These are phyloP conservation scores for Willowsia nigromaculata DNA, from an alignment of 2,888 invertebrate species.

Conservation along the genomic window DNA sequence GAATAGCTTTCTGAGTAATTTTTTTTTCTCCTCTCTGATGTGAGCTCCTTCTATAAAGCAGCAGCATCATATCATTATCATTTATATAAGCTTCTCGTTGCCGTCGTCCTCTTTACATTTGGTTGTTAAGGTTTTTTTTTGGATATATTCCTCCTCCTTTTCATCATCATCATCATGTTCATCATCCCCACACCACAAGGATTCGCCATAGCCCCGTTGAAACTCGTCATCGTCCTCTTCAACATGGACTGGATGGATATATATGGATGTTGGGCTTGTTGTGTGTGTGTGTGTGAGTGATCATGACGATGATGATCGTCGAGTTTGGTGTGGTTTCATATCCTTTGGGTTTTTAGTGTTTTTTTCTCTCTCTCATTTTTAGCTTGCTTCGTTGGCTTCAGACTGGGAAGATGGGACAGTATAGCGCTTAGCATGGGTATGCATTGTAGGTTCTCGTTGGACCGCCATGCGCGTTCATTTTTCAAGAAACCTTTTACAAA, in stretches of 20 bases:
- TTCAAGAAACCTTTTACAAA: neutral
- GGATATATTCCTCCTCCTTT: neutral
- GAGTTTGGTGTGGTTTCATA: neutral
- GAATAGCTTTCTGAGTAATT: too few species aligned
- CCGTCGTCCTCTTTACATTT: too few species aligned
- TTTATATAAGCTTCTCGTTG: too few species aligned
- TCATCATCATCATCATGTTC: neutral
- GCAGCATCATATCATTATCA: too few species aligned
- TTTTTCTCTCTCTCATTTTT: neutral
- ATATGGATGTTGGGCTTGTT: too few species aligned
- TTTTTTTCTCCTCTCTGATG: too few species aligned
- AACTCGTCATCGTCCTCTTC: neutral
- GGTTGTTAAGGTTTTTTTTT: too few species aligned
- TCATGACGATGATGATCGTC: neutral
- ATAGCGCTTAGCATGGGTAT: too few species aligned
- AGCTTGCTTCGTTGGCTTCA: slow-evolving; percentile 1
- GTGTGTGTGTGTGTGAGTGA: neutral
- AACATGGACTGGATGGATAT: too few species aligned
- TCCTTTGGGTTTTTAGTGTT: neutral
- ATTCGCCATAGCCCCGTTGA: neutral
- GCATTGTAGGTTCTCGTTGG: neutral
- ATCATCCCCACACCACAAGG: too few species aligned
- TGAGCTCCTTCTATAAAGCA: too few species aligned
- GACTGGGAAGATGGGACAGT: too few species aligned
- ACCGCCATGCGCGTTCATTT: slow-evolving; percentile 23